These are phyloP conservation scores for Dasyurus viverrinus DNA, from an alignment of 2,113 vertebrate genomes.

Conservation along the genomic window DNA sequence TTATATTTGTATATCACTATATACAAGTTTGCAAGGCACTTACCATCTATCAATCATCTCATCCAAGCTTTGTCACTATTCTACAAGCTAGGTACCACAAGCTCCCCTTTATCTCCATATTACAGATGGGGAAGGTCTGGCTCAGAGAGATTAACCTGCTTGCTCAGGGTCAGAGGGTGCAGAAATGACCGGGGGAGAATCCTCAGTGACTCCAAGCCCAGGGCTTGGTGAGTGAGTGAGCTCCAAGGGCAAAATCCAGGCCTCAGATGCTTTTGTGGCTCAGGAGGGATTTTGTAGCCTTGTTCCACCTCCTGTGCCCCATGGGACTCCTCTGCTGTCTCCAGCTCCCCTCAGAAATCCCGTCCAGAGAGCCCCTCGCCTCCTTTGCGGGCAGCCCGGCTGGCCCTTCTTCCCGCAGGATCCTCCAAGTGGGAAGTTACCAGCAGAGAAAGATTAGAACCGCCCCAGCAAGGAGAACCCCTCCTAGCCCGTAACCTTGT, in stretches of 20 bases:
- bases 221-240: background rate
- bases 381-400: background rate
- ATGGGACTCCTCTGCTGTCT: background rate
- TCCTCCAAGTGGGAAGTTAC: background rate
- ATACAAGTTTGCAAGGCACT: background rate
- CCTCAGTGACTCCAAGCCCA: background rate
- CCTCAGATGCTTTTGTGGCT: background rate
- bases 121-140: background rate
- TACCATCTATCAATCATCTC: background rate
- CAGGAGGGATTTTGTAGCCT: background rate
- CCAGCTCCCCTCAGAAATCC: background rate
- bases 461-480: conserved; percentile 68
- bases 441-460: conserved; percentile 57
- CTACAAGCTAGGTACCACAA: background rate
- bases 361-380: background rate
- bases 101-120: background rate
- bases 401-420: background rate
- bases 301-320: background rate
- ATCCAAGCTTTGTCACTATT: background rate
- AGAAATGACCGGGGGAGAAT: background rate
- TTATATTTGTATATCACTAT: background rate
- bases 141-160: background rate
- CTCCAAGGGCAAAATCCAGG: background rate
- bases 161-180: background rate
- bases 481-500: conserved; percentile 83